Evolutionary conservation across 37 sponge, comb jelly and placozoan species (phyloP).

Genomic region (Diacarnus erythraeanus): DNA sequence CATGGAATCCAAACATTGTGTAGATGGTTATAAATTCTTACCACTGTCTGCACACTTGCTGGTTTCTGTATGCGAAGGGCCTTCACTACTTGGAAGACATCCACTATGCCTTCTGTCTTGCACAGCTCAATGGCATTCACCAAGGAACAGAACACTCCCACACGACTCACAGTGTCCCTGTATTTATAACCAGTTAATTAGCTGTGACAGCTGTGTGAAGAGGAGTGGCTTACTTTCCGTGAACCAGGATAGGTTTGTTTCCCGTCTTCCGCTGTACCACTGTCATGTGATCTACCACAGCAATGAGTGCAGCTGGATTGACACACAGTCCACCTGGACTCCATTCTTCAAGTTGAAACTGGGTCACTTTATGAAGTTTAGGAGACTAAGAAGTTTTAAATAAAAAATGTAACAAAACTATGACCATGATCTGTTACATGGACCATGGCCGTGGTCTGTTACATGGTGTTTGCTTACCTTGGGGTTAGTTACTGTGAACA

Average conservation of each 20-base stretch:
- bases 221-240: not conserved
- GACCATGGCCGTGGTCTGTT: too few relatives aligned
- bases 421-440: not conserved
- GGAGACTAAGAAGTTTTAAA: not conserved
- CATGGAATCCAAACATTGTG: too few relatives aligned
- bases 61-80: conserved; percentile 57
- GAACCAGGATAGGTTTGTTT: not conserved
- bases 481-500: not conserved
- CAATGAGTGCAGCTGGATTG: not conserved
- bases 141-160: not conserved
- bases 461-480: not conserved
- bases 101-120: conserved; percentile 79
- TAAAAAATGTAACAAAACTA: not conserved
- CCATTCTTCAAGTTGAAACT: not conserved
- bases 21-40: conserved; percentile 13
- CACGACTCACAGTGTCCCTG: not conserved
- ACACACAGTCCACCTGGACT: not conserved
- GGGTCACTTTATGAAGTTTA: not conserved
- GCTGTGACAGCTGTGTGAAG: not conserved
- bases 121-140: conserved; percentile 59
- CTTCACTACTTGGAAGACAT: conserved; percentile 80
- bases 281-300: not conserved
- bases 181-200: not conserved
- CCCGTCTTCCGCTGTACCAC: not conserved
- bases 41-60: conserved; percentile 57